A percentile compares a stretch with the other conserved stretches of the same genome.
Conservation (phyloP, 2,797 vertebrate species). For the Luscinia megarhynchos region DNA sequence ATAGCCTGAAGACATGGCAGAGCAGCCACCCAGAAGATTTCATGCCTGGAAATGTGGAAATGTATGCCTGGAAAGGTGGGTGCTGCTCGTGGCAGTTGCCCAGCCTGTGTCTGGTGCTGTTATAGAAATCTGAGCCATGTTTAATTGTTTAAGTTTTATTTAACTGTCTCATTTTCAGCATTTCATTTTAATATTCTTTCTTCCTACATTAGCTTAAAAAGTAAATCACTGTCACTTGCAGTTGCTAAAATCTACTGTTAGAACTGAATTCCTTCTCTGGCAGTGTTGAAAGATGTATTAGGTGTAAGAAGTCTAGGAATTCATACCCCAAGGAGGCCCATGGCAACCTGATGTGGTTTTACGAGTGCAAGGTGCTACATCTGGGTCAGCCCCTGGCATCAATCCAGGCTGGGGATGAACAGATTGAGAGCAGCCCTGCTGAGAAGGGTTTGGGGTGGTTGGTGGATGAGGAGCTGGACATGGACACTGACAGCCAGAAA, state of each 20-base stretch:
- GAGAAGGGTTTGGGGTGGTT: not conserved
- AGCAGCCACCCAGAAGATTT: not conserved
- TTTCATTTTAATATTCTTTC: not conserved
- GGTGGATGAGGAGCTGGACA: not conserved
- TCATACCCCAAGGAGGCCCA: not conserved
- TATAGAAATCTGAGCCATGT: not conserved
- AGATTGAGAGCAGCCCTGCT: not conserved
- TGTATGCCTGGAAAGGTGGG: not conserved
- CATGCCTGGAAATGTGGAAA: not conserved
- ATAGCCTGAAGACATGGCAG: fast-evolving
- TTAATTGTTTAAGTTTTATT: not conserved
- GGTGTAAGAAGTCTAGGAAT: not conserved
- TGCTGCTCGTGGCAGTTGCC: not conserved
- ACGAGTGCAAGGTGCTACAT: not conserved
- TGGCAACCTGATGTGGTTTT: not conserved
- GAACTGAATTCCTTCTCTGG: not conserved
- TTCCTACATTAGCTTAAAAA: not conserved
- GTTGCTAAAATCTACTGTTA: not conserved
- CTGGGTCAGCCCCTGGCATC: not conserved
- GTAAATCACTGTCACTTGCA: not conserved
- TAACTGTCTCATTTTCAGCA: not conserved
- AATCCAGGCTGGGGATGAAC: not conserved
- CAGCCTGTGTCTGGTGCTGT: not conserved
- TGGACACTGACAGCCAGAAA: not conserved
- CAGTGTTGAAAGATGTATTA: not conserved